Conservation (phyloP, 2,888 invertebrate species). For the Phaedon cochleariae region DNA sequence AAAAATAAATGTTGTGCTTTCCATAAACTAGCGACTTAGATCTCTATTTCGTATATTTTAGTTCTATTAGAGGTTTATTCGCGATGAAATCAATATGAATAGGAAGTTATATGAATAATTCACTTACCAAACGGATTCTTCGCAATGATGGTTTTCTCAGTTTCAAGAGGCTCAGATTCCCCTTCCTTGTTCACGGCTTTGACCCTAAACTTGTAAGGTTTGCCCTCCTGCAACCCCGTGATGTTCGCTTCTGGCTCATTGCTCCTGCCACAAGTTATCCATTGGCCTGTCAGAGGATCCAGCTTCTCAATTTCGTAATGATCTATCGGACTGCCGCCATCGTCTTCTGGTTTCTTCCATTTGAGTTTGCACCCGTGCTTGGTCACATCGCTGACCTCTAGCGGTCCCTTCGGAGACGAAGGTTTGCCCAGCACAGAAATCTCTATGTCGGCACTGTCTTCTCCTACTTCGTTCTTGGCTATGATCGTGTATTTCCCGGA, state of each 20-base stretch:
- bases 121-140: slow-evolving; percentile 96
- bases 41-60: no score
- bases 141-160: slow-evolving; percentile 92
- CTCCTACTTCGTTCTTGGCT: slow-evolving; percentile 92
- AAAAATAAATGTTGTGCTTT: no score
- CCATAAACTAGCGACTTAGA: no score
- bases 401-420: slow-evolving; percentile 82
- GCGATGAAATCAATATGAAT: no score
- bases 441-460: slow-evolving; percentile 90
- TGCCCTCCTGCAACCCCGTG: slow-evolving; percentile 88
- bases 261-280: slow-evolving; percentile 91
- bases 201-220: slow-evolving; percentile 98
- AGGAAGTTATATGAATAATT: slow-evolving; percentile 24
- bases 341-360: slow-evolving; percentile 95
- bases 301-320: slow-evolving; percentile 96
- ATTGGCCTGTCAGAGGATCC: slow-evolving; percentile 90
- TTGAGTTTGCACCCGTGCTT: slow-evolving; percentile 91
- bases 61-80: no score
- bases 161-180: slow-evolving; percentile 94
- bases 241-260: slow-evolving; percentile 86
- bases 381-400: slow-evolving; percentile 87
- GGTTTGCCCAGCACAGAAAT: slow-evolving; percentile 84
- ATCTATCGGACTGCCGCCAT: slow-evolving; percentile 93
- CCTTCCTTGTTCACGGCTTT: slow-evolving; percentile 98
- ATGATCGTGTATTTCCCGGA: slow-evolving; percentile 89